Evolutionary conservation across 1,140 invertebrate genomes (phyloP), one percentile per base, ranked within the genome.

Genomic region (Mya arenaria): DNA sequence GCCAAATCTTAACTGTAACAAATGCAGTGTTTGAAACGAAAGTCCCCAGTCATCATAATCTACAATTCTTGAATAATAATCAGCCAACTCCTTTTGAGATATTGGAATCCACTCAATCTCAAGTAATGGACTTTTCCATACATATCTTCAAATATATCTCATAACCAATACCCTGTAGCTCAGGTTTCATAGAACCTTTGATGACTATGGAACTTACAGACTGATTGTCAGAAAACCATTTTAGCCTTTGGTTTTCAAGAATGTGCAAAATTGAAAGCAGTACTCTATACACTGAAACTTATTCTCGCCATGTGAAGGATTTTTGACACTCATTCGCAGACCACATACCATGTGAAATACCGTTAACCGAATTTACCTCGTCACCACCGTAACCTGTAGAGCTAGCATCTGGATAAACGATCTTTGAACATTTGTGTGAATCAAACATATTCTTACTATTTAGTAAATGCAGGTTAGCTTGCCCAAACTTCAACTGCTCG

Each of bases 251-350:
- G 41, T 36, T 36, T 4, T 1, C n/a, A 5, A 77, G 15, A 1
- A 63, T 13, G 30, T 65, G 74, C 1, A 36, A 2, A 17, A 72
- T 4, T 5, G 69, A 72, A 4, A 23, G 55, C 4, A 72, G 32
- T n/a, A 78, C 6, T n/a, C n/a, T 36, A 68, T 15, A 72, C 4
- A 83, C 68, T 13, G 82, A 73, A 5, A 13, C 37, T 4, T 75
- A 30, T 52, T 83, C 81, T 30, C 71, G 58, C 63, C 62, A 83
- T 25, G 72, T 83, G 13, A 58, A 83, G 41, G 62, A 77, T 15
- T 78, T 75, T 37, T 8, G 15, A 28, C 17, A 5, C 30, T 83
- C 82, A 3, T 62, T 13, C 5, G 55, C 32, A 28, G 62, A 52
- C 82, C 82, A 83, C 25, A 71, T 39, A 36, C 82, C 82, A 68